Base-by-base conservation (phyloP, 2,888 invertebrate species). In the Plagodis pulveraria region DNA sequence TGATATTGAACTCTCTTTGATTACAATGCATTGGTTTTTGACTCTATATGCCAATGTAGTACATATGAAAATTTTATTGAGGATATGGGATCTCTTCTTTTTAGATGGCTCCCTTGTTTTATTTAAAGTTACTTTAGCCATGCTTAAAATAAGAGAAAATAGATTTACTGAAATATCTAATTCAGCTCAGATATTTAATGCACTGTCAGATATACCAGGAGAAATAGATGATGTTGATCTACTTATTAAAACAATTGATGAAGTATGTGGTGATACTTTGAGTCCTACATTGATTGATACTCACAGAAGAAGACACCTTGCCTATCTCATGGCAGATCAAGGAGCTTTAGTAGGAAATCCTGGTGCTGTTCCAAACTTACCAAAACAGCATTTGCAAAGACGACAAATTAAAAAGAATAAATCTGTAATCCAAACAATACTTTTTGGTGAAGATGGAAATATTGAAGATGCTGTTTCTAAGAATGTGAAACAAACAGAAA, bases 61-160 rank as follows among this genome's bases (percentile, higher is more conserved):
- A 5, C 98, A 99, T 77, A 98, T 98, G 95, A 98, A 97, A 92
- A 97, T 99, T 69, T 94, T 99, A 62, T 93, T 95, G 8, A 94
- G 99, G 67, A 95, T 99, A 69, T 99, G 99, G 99, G 99, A 99
- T 88, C 94, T 99, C 69, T 98, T 99, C 86, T 98, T 99, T 87
- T 96, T 98, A 77, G 98, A 99, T 84, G 99, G 99, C 38, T 98
- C 99, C 36, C 95, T 98, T 63, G 96, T 98, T 34, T 93, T 99
- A 44, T 99, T 99, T 85, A 98, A 99, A 94, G 94, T 97, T 35
- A 98, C 98, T 4, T 93, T 99, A 60, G 98, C 98, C 60, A 98
- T 99, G 97, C 93, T 99, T 8, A 98, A 98, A 91, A 95, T 98
- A 73, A 95, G 94, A 78, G 93, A 93, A 71, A 91, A 91, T 60